These are phyloP conservation scores for Phataginus tetradactyla DNA, from an alignment of 2,797 vertebrate genomes.

Conservation along the genomic window DNA sequence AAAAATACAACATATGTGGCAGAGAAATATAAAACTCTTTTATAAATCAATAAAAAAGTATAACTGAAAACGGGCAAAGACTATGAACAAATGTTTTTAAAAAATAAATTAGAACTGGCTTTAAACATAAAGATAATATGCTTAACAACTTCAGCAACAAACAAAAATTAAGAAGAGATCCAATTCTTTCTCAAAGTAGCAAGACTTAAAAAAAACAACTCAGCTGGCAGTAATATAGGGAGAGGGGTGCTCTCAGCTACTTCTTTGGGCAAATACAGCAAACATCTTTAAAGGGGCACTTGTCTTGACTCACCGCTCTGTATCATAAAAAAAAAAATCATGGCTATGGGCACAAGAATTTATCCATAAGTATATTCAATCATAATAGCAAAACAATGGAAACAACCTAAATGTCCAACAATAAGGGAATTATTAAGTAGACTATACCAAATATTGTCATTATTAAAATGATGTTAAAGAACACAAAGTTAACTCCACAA, in stretches of 20 bases:
- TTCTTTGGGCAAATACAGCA: not conserved
- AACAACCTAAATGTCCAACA: not conserved
- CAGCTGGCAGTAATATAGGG: not conserved
- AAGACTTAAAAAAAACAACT: not conserved
- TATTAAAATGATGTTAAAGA: not conserved
- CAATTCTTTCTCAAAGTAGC: conserved; percentile 23
- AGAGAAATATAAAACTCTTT: conserved; percentile 9
- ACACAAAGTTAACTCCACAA: not conserved
- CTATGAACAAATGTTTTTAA: conserved; percentile 32
- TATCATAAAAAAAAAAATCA: not conserved
- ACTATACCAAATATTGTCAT: not conserved
- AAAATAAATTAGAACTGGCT: conserved; percentile 27
- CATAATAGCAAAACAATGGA: not conserved
- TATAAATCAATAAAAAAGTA: conserved; percentile 40
- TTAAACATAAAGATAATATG: not conserved
- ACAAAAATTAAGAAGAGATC: conserved; percentile 21
- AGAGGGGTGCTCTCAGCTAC: fast-evolving
- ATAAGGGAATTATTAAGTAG: not conserved
- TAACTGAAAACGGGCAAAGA: conserved; percentile 26
- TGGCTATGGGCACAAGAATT: not conserved
- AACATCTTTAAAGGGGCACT: not conserved
- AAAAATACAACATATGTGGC: not conserved
- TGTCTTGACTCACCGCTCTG: not conserved
- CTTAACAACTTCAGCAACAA: not conserved
- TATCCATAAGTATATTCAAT: not conserved